Conservation (phyloP, 2,888 invertebrate genomes). For the Strigamia crassipes region DNA sequence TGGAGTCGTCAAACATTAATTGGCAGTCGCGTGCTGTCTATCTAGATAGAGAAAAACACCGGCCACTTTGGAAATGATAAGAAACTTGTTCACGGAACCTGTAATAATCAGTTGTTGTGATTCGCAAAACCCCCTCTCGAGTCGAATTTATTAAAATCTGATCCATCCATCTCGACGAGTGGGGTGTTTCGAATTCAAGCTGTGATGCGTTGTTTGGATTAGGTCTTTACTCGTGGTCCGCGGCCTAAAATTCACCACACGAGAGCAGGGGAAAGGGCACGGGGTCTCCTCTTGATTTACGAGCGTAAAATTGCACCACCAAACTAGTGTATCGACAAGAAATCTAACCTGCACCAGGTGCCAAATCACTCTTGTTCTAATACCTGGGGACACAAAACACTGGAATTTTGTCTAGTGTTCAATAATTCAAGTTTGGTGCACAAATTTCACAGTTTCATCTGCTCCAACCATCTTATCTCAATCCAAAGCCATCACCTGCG, state of each 20-base stretch:
- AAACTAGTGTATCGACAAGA: neutral
- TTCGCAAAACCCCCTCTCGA: neutral
- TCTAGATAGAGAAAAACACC: neutral
- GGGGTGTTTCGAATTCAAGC: neutral
- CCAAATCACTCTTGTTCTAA: neutral
- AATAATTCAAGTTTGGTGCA: neutral
- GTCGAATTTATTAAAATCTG: neutral
- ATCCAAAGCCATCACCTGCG: neutral
- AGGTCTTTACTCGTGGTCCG: neutral
- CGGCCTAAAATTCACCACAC: neutral
- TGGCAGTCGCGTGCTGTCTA: neutral
- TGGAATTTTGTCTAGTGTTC: neutral
- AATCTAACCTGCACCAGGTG: neutral
- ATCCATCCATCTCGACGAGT: neutral
- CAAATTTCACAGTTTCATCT: neutral
- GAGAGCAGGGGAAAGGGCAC: neutral
- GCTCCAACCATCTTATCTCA: neutral
- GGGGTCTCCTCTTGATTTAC: neutral
- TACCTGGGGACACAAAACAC: neutral
- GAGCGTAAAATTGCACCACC: neutral
- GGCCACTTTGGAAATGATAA: neutral
- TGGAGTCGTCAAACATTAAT: neutral
- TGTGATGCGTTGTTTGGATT: neutral
- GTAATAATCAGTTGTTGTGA: neutral
- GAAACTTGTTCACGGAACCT: neutral